Percentiles rank a stretch among this genome's conserved stretches.
Evolutionary conservation across 2,797 vertebrate species (phyloP).

Genomic region (Emydoidea blandingii): DNA sequence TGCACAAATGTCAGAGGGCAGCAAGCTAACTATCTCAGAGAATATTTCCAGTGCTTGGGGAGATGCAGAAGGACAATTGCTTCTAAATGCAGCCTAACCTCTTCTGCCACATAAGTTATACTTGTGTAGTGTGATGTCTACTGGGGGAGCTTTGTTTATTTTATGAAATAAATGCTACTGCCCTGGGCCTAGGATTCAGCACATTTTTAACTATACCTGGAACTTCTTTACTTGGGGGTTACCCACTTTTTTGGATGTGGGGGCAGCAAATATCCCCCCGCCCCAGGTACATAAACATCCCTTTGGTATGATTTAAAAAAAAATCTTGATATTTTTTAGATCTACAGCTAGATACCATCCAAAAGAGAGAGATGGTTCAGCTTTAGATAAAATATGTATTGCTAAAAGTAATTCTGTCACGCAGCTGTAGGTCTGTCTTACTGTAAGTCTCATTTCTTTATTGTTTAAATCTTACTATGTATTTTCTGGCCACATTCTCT

Average conservation of each 20-base stretch:
- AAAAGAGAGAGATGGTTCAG: not conserved
- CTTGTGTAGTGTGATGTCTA: not conserved
- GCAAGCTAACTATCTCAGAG: not conserved
- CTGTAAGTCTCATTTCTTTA: conserved; percentile 58
- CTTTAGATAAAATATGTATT: conserved; percentile 6
- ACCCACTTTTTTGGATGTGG: not conserved
- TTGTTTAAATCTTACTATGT: conserved; percentile 52
- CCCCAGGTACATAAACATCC: not conserved
- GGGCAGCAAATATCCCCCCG: not conserved
- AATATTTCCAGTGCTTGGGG: not conserved
- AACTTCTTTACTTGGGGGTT: not conserved
- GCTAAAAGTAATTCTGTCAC: conserved; percentile 19
- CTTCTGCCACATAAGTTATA: not conserved
- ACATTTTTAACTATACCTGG: accelerated
- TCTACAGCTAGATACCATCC: not conserved
- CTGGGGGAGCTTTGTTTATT: accelerated
- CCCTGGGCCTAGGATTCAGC: not conserved
- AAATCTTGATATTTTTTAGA: not conserved
- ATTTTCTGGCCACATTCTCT: conserved; percentile 48
- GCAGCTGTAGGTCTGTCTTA: conserved; percentile 39
- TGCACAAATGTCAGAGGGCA: not conserved
- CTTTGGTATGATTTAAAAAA: not conserved
- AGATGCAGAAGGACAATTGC: not conserved
- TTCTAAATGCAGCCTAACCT: not conserved
- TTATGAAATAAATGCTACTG: accelerated